Conservation (phyloP, 2,797 vertebrate genomes). For the Aldrovandia affinis region DNA sequence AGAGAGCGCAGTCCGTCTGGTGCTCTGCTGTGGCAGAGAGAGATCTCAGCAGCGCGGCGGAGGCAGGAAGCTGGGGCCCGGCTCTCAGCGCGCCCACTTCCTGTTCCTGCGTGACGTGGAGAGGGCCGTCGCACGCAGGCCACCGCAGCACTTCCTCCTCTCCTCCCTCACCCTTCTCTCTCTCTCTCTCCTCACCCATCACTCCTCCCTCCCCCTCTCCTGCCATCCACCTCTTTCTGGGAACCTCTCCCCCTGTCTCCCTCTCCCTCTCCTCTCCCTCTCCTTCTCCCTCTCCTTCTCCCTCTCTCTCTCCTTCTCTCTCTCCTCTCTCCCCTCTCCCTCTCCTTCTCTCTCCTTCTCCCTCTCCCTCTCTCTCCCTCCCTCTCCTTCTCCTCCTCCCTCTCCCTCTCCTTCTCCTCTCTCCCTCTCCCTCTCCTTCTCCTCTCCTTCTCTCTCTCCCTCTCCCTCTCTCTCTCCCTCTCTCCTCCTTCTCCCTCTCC, state of each 20-base stretch:
- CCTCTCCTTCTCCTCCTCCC: conserved; percentile 20
- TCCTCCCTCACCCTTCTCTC: conserved; percentile 28
- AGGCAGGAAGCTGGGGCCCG: conserved; percentile 74
- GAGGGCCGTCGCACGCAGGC: not conserved
- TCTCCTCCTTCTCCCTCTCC: conserved; percentile 56
- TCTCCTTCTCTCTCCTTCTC: conserved; percentile 41
- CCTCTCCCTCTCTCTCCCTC: conserved; percentile 40
- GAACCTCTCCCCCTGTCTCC: conserved; percentile 49
- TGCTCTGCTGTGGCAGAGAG: conserved; percentile 55
- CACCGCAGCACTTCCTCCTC: conserved; percentile 45
- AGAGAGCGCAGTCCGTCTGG: conserved; percentile 35
- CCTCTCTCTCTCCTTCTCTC: conserved; percentile 34
- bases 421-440: not conserved
- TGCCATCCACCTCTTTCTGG: conserved; percentile 23
- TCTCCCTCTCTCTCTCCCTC: conserved; percentile 44
- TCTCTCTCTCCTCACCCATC: conserved; percentile 10
- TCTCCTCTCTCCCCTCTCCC: conserved; percentile 19
- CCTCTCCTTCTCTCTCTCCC: conserved; percentile 27
- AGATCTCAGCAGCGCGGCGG: conserved; percentile 57
- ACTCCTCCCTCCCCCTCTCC: conserved; percentile 14
- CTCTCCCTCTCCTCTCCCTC: conserved; percentile 51
- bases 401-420: conserved; percentile 23
- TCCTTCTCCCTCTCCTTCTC: conserved; percentile 3
- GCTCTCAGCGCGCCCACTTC: conserved; percentile 69
- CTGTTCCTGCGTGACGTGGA: conserved; percentile 75